Percentiles rank a stretch among this genome's conserved stretches.
phyloP scores from a whole-genome alignment of 2,113 vertebrate species.

The Astur gentilis region DNA sequence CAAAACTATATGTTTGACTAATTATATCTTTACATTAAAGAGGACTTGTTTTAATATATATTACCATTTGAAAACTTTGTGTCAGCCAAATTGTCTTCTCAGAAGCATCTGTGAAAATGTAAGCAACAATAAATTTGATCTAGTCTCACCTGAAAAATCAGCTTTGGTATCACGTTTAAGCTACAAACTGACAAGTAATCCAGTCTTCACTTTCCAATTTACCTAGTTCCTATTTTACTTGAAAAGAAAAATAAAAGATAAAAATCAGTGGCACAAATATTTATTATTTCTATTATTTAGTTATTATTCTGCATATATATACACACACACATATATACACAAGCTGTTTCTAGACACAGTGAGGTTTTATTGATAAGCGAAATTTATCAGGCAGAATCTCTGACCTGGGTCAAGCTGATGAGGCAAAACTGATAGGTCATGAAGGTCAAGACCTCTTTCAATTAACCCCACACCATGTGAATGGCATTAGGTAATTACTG shows the following conservation, averaged over 20 bases:
- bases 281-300: not conserved
- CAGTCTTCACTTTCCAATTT: not conserved
- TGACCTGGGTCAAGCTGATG: constrained; percentile 13
- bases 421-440: not conserved
- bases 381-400: not conserved
- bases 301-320: not conserved
- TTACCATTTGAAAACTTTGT: not conserved
- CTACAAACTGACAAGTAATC: not conserved
- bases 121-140: not conserved
- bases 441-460: constrained; percentile 5
- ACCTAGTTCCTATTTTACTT: not conserved
- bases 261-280: not conserved
- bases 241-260: not conserved
- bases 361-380: not conserved
- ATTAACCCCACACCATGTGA: constrained; percentile 14
- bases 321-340: not conserved
- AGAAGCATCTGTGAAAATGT: not conserved
- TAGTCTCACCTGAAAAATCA: not conserved
- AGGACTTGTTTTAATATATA: not conserved
- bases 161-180: not conserved
- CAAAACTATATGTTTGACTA: not conserved
- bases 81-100: not conserved
- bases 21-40: not conserved
- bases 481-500: not conserved
- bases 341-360: not conserved